These are phyloP conservation scores for Caenorhabditis doughertyi DNA, from an alignment of 2,888 invertebrate genomes.

Conservation along the genomic window DNA sequence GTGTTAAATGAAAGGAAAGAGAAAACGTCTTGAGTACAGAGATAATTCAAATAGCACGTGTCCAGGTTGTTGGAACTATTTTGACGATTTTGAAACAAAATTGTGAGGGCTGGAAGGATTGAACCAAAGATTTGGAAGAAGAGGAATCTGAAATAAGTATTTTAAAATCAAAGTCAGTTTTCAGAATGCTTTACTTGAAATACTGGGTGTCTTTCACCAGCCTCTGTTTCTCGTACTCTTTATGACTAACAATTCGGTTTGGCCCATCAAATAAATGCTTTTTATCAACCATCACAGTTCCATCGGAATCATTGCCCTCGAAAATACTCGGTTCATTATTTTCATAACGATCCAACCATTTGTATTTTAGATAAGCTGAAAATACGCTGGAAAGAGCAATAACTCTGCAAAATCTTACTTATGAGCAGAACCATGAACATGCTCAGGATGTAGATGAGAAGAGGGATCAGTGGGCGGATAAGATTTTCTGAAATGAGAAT, in stretches of 20 bases:
- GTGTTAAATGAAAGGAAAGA: constrained; percentile 18
- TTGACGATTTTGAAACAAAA: constrained; percentile 22
- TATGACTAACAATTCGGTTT: constrained; percentile 12
- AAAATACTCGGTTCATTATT: constrained; percentile 21
- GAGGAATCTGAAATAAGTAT: constrained; percentile 10
- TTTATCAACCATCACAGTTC: background rate
- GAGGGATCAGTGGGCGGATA: background rate
- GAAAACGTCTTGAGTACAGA: constrained; percentile 15
- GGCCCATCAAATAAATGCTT: background rate
- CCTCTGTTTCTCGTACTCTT: constrained; percentile 15
- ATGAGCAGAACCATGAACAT: constrained; percentile 8
- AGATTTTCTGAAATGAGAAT: background rate
- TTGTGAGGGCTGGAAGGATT: constrained; percentile 29
- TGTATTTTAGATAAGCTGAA: constrained; percentile 13
- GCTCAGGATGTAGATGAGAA: background rate
- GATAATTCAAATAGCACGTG: constrained; percentile 27
- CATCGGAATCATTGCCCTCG: background rate
- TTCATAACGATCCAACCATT: constrained; percentile 6
- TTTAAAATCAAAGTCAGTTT: too few species aligned
- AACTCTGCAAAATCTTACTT: background rate
- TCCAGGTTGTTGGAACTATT: constrained; percentile 8
- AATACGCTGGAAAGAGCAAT: too few species aligned
- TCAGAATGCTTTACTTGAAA: constrained; percentile 41
- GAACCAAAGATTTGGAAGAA: constrained; percentile 49
- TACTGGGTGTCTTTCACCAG: constrained; percentile 20